Evolutionary conservation across 2,113 vertebrate genomes (phyloP).

Genomic region (Ceyx melanurus): DNA sequence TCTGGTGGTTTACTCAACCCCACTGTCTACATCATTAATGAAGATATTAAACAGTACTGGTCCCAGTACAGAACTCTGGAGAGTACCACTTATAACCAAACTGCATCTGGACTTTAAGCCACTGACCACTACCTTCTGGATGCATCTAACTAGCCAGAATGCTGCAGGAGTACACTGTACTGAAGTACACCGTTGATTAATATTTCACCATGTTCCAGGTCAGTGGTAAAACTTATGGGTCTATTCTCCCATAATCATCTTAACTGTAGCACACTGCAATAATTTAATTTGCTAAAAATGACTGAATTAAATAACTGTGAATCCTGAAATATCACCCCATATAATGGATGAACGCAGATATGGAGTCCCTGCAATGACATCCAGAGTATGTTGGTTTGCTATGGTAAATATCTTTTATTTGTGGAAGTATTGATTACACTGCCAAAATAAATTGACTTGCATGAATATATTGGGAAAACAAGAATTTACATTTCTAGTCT

Average conservation of each 20-base stretch:
- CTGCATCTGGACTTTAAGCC: not conserved
- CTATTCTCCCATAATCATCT: not conserved
- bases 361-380: conserved; percentile 11
- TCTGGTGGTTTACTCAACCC: too few relatives aligned
- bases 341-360: not conserved
- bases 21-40: not conserved
- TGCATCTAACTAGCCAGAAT: not conserved
- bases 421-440: conserved; percentile 36
- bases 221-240: not conserved
- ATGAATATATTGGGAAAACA: conserved; percentile 49
- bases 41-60: not conserved
- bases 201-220: not conserved
- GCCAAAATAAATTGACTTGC: conserved; percentile 40
- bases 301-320: not conserved
- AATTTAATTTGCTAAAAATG: conserved; percentile 5
- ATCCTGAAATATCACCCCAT: not conserved
- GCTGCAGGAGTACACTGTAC: not conserved
- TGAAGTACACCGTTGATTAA: not conserved
- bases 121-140: not conserved
- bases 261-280: not conserved
- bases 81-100: not conserved
- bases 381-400: not conserved
- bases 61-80: not conserved
- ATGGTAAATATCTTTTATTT: conserved; percentile 38
- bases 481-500: conserved; percentile 61